A percentile compares a stretch with the other conserved stretches of the same genome.
Conservation (phyloP, 2,113 vertebrate species). For the Cettia cetti region DNA sequence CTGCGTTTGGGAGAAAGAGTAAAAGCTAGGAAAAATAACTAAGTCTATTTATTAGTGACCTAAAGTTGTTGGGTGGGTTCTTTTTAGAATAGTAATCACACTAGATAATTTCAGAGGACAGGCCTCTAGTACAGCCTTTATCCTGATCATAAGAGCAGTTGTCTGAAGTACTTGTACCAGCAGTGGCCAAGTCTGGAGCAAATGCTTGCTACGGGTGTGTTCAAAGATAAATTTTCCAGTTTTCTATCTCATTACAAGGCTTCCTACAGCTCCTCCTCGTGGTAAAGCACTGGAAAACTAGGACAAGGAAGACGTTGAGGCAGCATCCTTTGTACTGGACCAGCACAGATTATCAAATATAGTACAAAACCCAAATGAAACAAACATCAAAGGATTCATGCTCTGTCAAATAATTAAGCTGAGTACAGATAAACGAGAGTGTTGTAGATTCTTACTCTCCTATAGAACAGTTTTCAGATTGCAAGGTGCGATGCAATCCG, state of each 20-base stretch:
- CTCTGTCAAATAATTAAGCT: background rate
- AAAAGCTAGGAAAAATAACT: background rate
- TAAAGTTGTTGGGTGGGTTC: background rate
- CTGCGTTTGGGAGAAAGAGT: background rate
- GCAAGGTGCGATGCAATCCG: background rate
- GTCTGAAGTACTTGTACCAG: background rate
- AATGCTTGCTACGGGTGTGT: background rate
- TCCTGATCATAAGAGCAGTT: background rate
- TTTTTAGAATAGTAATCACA: background rate
- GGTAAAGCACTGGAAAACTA: background rate
- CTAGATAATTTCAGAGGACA: background rate
- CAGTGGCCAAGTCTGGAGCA: background rate
- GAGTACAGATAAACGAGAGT: background rate
- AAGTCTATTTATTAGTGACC: background rate
- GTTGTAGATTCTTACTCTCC: background rate
- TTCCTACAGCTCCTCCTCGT: constrained; percentile 10
- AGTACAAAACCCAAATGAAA: background rate
- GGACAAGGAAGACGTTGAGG: background rate
- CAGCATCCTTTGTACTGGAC: background rate
- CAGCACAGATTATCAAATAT: background rate
- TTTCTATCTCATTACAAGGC: background rate
- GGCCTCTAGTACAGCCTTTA: background rate
- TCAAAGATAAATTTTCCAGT: background rate
- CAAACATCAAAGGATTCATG: background rate
- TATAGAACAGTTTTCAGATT: background rate